Percentiles rank a stretch among this genome's conserved stretches.
These are phyloP conservation scores for Tetragnatha versicolor DNA, from an alignment of 1,140 invertebrate genomes.

Conservation along the genomic window DNA sequence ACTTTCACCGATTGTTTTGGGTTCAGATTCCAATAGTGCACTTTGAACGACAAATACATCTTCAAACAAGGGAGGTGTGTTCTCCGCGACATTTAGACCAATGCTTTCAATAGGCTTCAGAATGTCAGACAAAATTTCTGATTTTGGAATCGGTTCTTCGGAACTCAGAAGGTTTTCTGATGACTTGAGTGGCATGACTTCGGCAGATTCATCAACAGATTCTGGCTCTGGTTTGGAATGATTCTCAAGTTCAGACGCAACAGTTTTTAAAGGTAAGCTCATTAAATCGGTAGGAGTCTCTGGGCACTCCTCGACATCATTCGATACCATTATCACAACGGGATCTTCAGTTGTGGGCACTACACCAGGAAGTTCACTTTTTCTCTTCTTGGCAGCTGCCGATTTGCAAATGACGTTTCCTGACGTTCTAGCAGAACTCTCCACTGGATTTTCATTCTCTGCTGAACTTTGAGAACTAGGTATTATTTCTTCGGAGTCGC, in stretches of 20 bases:
- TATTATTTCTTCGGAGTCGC: constrained; percentile 48
- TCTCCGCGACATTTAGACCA: not conserved
- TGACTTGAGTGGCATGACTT: constrained; percentile 18
- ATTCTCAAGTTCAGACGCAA: not conserved
- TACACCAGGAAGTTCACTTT: not conserved
- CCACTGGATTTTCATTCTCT: constrained; percentile 19
- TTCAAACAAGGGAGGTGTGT: constrained; percentile 5
- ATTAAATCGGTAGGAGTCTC: constrained; percentile 6
- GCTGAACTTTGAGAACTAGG: constrained; percentile 41
- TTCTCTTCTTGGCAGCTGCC: too few species aligned
- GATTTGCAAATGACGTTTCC: not conserved
- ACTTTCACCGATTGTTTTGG: too few species aligned
- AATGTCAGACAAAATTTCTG: not conserved
- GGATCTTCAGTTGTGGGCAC: not conserved
- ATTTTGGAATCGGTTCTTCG: not conserved
- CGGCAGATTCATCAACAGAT: not conserved
- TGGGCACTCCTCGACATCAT: not conserved
- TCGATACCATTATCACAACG: not conserved
- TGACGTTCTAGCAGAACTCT: not conserved
- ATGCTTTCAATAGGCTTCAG: not conserved
- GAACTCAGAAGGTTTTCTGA: constrained; percentile 22
- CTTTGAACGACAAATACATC: not conserved
- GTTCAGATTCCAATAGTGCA: too few species aligned
- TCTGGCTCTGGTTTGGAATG: not conserved
- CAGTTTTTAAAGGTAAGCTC: not conserved